Evolutionary conservation across 2,797 vertebrate genomes (phyloP).

Genomic region (Tangara arthus): DNA sequence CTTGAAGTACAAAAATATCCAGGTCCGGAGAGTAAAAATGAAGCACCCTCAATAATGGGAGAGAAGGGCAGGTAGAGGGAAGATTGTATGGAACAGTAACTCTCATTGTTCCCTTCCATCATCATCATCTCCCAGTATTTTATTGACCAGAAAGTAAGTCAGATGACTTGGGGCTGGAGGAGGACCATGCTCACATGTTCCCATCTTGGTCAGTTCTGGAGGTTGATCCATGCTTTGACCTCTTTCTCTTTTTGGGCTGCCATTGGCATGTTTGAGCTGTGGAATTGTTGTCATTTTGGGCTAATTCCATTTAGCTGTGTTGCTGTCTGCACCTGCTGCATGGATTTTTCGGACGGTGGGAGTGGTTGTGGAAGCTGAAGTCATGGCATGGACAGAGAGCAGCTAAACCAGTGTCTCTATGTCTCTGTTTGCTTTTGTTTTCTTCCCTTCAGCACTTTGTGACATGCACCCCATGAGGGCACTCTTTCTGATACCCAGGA

Average conservation of each 20-base stretch:
- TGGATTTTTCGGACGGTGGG: background rate
- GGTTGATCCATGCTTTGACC: background rate
- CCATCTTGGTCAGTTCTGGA: background rate
- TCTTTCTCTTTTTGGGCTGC: background rate
- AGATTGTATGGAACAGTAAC: background rate
- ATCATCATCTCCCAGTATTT: background rate
- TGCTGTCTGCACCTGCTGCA: background rate
- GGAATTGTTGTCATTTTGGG: background rate
- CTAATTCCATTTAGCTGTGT: background rate
- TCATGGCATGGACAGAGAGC: background rate
- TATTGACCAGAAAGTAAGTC: background rate
- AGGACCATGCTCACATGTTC: background rate
- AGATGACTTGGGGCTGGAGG: background rate
- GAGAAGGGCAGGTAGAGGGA: background rate
- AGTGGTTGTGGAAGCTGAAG: background rate
- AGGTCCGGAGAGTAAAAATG: background rate
- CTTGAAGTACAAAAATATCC: background rate
- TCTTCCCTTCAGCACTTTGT: slow-evolving; percentile 86
- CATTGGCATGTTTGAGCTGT: background rate
- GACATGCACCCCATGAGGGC: slow-evolving; percentile 99
- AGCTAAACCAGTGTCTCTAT: background rate
- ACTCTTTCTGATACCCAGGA: slow-evolving; percentile 98
- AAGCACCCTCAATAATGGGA: background rate
- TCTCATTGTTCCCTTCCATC: background rate
- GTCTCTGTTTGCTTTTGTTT: background rate